phyloP scores from a whole-genome alignment of 2,113 vertebrate species.

The Pachycephala philippinensis region DNA sequence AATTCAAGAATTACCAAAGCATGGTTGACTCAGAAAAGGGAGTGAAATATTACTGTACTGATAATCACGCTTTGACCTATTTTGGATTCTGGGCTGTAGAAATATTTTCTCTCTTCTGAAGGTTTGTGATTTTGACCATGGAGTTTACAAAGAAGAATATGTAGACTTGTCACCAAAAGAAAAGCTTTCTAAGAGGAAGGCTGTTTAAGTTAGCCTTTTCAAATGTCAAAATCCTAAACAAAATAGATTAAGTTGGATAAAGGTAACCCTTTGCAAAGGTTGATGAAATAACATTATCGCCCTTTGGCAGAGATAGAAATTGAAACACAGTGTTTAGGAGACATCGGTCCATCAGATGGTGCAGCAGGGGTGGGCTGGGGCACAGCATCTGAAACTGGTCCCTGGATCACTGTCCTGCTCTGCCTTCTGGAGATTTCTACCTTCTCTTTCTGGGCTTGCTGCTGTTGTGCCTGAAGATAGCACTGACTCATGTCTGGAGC shows the following conservation, averaged over 20 bases:
- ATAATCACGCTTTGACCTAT: not conserved
- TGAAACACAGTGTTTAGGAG: not conserved
- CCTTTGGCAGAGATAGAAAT: slow-evolving; percentile 19
- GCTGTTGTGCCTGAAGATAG: not conserved
- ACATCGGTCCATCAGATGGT: not conserved
- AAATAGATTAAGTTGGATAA: not conserved
- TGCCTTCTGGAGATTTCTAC: not conserved
- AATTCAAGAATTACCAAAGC: not conserved
- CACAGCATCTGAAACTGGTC: not conserved
- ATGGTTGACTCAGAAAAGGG: not conserved
- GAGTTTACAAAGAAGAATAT: not conserved
- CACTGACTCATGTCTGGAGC: not conserved
- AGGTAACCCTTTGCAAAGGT: slow-evolving; percentile 41
- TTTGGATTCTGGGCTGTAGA: not conserved
- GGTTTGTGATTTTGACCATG: not conserved
- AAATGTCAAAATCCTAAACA: slow-evolving; percentile 32
- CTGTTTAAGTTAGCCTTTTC: slow-evolving; percentile 45
- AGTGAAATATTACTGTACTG: not conserved
- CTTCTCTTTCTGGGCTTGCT: not conserved
- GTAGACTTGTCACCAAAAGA: not conserved
- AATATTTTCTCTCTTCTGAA: not conserved
- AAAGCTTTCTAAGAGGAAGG: not conserved
- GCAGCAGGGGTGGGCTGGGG: not conserved
- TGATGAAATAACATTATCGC: slow-evolving; percentile 35
- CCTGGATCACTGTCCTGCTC: not conserved